Conservation (phyloP, 2,888 invertebrate genomes). For the Drosophila austrosaltans region DNA sequence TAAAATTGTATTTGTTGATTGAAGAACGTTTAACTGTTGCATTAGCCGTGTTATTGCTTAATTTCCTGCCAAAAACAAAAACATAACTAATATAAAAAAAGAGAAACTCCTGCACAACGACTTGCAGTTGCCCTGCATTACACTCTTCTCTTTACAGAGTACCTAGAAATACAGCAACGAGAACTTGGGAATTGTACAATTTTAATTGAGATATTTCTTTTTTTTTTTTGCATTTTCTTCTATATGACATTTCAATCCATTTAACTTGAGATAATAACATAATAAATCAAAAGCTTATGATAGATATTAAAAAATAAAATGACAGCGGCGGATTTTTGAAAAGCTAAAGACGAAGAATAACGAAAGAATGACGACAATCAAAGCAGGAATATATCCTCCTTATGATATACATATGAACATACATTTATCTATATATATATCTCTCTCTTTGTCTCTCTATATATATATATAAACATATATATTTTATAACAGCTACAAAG, state of each 20-base stretch:
- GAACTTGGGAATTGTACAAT: neutral
- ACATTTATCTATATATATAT: constrained; percentile 31
- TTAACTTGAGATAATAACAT: constrained; percentile 35
- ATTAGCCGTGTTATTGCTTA: constrained; percentile 65
- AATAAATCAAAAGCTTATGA: constrained; percentile 62
- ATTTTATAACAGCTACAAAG: constrained; percentile 54
- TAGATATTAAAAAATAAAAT: constrained; percentile 37
- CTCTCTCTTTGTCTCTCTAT: too few species aligned
- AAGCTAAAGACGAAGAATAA: constrained; percentile 10
- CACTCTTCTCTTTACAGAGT: too few species aligned
- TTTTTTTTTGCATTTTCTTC: neutral
- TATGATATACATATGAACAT: constrained; percentile 42
- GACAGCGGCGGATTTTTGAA: constrained; percentile 56
- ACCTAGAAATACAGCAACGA: neutral
- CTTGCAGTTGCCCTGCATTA: too few species aligned
- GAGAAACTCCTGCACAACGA: too few species aligned
- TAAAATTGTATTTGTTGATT: constrained; percentile 53
- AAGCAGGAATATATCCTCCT: constrained; percentile 45
- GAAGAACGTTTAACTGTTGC: constrained; percentile 53
- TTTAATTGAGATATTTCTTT: constrained; percentile 6
- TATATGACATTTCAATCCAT: constrained; percentile 11
- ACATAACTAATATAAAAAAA: too few species aligned
- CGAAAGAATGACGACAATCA: constrained; percentile 58
- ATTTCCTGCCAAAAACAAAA: constrained; percentile 54
- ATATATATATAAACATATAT: constrained; percentile 3